Percentiles rank a stretch among this genome's conserved stretches.
Conservation (phyloP, 2,797 vertebrate species). For the Botia kubotai region DNA sequence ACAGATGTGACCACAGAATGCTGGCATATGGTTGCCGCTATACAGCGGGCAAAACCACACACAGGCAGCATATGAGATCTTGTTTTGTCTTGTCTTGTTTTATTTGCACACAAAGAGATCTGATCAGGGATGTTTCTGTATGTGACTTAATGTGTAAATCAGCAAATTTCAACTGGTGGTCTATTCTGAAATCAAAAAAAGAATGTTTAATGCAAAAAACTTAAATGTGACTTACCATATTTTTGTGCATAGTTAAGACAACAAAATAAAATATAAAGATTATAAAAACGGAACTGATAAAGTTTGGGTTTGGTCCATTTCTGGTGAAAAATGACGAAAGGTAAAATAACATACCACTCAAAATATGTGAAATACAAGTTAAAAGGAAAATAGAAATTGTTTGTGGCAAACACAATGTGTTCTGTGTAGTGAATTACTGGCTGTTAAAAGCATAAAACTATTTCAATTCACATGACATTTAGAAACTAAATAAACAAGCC, state of each 20-base stretch:
- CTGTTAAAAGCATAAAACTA: background rate
- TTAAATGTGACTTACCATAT: no score
- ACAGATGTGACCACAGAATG: slow-evolving; percentile 64
- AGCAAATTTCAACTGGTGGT: background rate
- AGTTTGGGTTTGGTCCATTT: no score
- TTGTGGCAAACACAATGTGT: background rate
- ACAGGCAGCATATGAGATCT: slow-evolving; percentile 49
- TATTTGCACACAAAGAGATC: background rate
- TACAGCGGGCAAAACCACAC: slow-evolving; percentile 55
- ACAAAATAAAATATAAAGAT: no score
- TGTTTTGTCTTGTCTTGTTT: slow-evolving; percentile 19
- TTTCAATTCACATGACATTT: background rate
- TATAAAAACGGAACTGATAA: no score
- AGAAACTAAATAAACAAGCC: background rate
- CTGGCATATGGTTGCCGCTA: slow-evolving; percentile 60
- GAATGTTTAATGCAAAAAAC: no score
- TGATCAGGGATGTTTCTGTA: background rate
- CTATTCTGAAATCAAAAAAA: no score
- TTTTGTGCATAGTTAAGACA: no score
- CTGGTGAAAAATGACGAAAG: background rate
- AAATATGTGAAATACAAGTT: background rate
- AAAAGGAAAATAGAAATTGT: background rate
- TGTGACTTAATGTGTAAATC: background rate
- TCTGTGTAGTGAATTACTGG: background rate
- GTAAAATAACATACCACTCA: background rate